Conservation (phyloP, 2,113 vertebrate species). For the Rallus limicola region DNA sequence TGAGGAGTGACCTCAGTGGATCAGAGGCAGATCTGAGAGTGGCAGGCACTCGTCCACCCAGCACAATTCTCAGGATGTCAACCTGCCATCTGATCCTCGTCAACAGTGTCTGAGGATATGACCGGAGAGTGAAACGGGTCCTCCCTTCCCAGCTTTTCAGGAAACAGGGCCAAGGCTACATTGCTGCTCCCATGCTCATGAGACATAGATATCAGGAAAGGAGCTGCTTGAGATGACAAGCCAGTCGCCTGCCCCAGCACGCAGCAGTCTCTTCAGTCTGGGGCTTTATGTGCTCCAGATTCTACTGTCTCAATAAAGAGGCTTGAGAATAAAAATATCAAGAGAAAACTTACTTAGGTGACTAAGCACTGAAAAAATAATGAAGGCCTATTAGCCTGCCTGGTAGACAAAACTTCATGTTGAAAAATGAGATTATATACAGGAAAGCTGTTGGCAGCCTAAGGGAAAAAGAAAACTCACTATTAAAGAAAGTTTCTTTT, state of each 20-base stretch:
- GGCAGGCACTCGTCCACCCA: not conserved
- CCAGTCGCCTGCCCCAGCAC: not conserved
- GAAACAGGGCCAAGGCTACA: accelerated
- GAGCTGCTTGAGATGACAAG: not conserved
- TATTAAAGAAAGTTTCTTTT: not conserved
- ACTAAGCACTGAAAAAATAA: not conserved
- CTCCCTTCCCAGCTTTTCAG: not conserved
- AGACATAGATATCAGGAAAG: not conserved
- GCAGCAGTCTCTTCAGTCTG: not conserved
- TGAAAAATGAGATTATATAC: not conserved
- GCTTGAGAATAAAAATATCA: not conserved
- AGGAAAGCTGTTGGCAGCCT: not conserved
- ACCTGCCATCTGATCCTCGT: conserved; percentile 3
- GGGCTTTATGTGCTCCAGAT: not conserved
- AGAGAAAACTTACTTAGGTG: not conserved
- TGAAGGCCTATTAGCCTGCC: not conserved
- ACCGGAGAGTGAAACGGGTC: not conserved
- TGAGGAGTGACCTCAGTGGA: accelerated
- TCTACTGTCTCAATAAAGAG: not conserved
- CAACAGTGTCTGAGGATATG: not conserved
- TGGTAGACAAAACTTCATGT: not conserved
- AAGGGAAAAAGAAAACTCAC: not conserved
- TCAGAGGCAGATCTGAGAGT: not conserved
- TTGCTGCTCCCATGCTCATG: not conserved
- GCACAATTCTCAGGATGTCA: not conserved